Evolutionary conservation across 1,140 invertebrate species (phyloP).

Genomic region (Trichomalopsis sarcophagae): DNA sequence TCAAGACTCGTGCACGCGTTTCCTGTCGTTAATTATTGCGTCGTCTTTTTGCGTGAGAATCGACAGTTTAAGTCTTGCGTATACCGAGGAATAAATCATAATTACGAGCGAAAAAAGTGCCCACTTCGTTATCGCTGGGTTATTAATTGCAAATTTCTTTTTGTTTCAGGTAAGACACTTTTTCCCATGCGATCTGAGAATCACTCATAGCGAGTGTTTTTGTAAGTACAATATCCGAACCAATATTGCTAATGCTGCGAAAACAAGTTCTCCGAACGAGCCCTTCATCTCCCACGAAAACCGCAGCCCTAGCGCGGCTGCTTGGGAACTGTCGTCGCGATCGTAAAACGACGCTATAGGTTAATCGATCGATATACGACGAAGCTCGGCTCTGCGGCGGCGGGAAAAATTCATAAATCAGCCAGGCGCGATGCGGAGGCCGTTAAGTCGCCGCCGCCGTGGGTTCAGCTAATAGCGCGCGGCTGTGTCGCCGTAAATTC

Average conservation of each 20-base stretch:
- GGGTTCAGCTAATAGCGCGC: constrained; percentile 26
- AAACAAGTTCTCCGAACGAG: background rate
- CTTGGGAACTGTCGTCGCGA: background rate
- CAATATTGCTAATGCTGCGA: too few species aligned
- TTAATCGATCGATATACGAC: constrained; percentile 26
- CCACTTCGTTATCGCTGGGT: background rate
- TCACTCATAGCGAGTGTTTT: too few species aligned
- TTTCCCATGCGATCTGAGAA: too few species aligned
- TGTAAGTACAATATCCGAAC: too few species aligned
- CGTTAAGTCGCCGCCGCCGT: constrained; percentile 30
- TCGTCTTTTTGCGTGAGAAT: too few species aligned
- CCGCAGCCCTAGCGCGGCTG: background rate
- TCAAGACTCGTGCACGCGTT: too few species aligned
- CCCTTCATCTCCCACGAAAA: background rate
- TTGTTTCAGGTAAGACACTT: background rate
- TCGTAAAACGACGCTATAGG: constrained; percentile 2
- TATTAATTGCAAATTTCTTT: background rate
- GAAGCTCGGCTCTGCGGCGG: background rate
- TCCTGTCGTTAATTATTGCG: too few species aligned
- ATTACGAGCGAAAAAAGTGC: too few species aligned
- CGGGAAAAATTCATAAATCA: constrained; percentile 41
- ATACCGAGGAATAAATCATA: too few species aligned
- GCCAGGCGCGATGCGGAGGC: constrained; percentile 19
- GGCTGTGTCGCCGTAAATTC: constrained; percentile 36
- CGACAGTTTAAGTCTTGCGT: too few species aligned